These are phyloP conservation scores for Pseudanteris insignis DNA, from an alignment of 2,888 invertebrate species.

Conservation along the genomic window DNA sequence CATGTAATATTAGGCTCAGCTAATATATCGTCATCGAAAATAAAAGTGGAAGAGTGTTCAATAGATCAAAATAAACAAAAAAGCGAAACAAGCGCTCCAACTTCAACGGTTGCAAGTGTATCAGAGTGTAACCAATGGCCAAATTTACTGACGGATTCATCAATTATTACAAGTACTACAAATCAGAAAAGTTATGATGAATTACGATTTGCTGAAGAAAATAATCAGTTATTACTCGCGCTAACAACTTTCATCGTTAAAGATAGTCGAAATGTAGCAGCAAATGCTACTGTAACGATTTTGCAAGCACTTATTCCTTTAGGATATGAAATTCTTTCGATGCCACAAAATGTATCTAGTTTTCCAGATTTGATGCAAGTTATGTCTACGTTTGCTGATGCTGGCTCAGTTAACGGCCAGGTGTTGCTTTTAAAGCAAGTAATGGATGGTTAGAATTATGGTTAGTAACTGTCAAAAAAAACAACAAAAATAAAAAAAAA, in stretches of 20 bases:
- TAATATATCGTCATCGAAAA: conserved; percentile 54
- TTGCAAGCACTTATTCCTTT: conserved; percentile 79
- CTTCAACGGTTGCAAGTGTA: conserved; percentile 16
- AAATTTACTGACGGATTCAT: conserved; percentile 49
- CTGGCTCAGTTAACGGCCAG: conserved; percentile 84
- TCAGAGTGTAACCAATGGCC: conserved; percentile 54
- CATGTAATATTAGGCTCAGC: conserved; percentile 74
- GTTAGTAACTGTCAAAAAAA: too few relatives aligned
- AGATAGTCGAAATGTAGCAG: conserved; percentile 70
- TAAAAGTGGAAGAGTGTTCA: conserved; percentile 24
- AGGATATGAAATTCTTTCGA: conserved; percentile 73
- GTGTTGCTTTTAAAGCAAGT: conserved; percentile 80
- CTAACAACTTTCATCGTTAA: conserved; percentile 79
- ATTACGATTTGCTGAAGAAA: conserved; percentile 72
- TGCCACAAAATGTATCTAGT: conserved; percentile 41
- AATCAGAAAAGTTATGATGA: conserved; percentile 57
- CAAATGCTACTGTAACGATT: conserved; percentile 73
- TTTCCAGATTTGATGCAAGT: conserved; percentile 77
- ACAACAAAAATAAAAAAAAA: too few relatives aligned
- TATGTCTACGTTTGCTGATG: conserved; percentile 86
- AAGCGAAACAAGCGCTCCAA: conserved; percentile 13
- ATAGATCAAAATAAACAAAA: conserved; percentile 22
- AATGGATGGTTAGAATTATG: conserved; percentile 84
- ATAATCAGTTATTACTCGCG: conserved; percentile 75
- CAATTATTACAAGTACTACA: conserved; percentile 50